Evolutionary conservation across 2,797 vertebrate species (phyloP).

Genomic region (Hippocampus kuda): DNA sequence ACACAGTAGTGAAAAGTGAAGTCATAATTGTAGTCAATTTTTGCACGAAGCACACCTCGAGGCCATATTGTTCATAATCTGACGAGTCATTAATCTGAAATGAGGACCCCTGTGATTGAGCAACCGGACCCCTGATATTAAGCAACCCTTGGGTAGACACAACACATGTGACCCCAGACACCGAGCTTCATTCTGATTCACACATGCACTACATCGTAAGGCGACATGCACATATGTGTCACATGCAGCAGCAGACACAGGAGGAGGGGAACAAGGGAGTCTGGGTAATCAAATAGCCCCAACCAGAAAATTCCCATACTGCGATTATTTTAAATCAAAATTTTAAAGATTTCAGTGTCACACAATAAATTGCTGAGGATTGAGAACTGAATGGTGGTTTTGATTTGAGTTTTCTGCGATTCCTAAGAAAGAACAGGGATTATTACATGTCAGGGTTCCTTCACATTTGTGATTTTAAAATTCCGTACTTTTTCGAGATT

Average conservation of each 20-base stretch:
- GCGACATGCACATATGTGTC: constrained; percentile 7
- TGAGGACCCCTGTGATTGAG: too few species aligned
- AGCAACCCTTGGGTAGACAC: background rate
- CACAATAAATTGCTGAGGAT: background rate
- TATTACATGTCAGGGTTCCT: background rate
- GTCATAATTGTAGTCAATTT: too few species aligned
- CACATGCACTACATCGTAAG: constrained; percentile 30
- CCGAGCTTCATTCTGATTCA: background rate
- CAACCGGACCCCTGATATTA: background rate
- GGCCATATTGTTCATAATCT: too few species aligned
- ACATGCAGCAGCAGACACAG: constrained; percentile 23
- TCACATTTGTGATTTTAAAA: background rate
- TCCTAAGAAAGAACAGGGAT: background rate
- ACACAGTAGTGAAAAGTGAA: too few species aligned
- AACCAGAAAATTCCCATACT: constrained; percentile 25
- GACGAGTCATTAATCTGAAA: too few species aligned
- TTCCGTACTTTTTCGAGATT: background rate
- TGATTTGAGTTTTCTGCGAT: background rate
- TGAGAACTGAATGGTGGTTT: background rate
- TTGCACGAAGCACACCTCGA: too few species aligned
- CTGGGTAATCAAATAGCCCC: constrained; percentile 59
- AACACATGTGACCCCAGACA: background rate
- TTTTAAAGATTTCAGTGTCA: background rate
- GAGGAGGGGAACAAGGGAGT: constrained; percentile 60
- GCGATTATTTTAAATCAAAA: background rate